Conservation (phyloP, 2,888 invertebrate species). For the Busseola fusca region DNA sequence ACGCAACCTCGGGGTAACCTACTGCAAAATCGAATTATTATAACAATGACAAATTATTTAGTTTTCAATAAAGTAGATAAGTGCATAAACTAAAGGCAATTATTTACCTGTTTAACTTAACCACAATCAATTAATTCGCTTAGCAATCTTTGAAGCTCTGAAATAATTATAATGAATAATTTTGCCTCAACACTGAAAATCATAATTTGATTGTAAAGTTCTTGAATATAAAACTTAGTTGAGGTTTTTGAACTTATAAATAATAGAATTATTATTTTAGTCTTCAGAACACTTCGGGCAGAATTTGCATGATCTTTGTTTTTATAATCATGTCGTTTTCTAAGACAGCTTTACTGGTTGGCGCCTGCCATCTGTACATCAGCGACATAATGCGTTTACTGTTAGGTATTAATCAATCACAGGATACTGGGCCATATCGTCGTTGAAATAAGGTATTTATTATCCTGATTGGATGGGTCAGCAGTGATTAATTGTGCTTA, state of each 20-base stretch:
- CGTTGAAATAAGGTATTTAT: slow-evolving; percentile 56
- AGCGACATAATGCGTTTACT: slow-evolving; percentile 47
- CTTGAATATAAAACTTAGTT: slow-evolving; percentile 27
- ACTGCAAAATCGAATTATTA: neutral
- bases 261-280: slow-evolving; percentile 18
- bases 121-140: slow-evolving; percentile 6
- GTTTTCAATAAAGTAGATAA: neutral
- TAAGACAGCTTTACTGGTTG: slow-evolving; percentile 34
- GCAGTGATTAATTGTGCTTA: slow-evolving; percentile 71
- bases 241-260: neutral
- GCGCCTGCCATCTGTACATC: slow-evolving; percentile 58
- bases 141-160: slow-evolving; percentile 26
- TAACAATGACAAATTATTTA: neutral
- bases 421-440: slow-evolving; percentile 47
- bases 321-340: slow-evolving; percentile 49
- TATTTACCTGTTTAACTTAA: slow-evolving; percentile 16
- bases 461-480: slow-evolving; percentile 50
- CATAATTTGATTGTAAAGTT: slow-evolving; percentile 33
- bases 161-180: slow-evolving; percentile 24
- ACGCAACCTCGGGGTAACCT: neutral
- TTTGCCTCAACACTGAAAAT: slow-evolving; percentile 21
- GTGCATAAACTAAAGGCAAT: slow-evolving; percentile 12
- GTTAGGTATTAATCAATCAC: slow-evolving; percentile 42
- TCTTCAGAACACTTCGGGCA: slow-evolving; percentile 8
- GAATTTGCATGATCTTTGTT: slow-evolving; percentile 48